These are phyloP conservation scores for Nettapus auritus DNA, from an alignment of 2,113 vertebrate species.

Conservation along the genomic window DNA sequence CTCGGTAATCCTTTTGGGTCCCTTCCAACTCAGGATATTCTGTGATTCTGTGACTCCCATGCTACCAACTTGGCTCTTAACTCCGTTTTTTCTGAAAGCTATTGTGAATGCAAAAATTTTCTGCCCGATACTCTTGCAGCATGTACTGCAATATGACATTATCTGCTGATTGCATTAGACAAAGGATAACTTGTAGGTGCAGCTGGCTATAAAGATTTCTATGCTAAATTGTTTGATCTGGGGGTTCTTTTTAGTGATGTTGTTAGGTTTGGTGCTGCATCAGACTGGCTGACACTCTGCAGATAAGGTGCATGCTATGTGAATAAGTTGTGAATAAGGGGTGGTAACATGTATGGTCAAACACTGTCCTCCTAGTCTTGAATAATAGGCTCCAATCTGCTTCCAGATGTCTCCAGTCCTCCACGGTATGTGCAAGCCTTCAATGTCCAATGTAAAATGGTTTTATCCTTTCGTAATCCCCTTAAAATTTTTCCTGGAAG, in stretches of 20 bases:
- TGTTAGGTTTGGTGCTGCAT: not conserved
- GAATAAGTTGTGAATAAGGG: not conserved
- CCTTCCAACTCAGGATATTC: not conserved
- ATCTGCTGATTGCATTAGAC: not conserved
- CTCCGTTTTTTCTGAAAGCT: not conserved
- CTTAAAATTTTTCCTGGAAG: not conserved
- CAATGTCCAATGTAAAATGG: not conserved
- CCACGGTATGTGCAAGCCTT: not conserved
- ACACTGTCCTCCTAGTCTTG: not conserved
- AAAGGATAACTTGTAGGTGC: not conserved
- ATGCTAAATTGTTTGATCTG: not conserved
- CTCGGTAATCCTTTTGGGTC: not conserved
- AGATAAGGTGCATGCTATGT: not conserved
- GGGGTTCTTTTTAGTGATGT: not conserved
- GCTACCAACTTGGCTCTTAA: not conserved
- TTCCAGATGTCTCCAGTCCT: not conserved
- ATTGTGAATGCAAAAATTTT: not conserved
- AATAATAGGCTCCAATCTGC: not conserved
- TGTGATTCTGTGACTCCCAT: not conserved
- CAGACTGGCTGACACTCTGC: not conserved
- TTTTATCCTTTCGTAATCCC: not conserved
- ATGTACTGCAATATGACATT: not conserved
- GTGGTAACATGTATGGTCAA: not conserved
- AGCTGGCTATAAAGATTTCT: not conserved
- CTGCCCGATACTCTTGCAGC: not conserved